These are phyloP conservation scores for Beris chalybata DNA, from an alignment of 2,888 invertebrate species.

Conservation along the genomic window DNA sequence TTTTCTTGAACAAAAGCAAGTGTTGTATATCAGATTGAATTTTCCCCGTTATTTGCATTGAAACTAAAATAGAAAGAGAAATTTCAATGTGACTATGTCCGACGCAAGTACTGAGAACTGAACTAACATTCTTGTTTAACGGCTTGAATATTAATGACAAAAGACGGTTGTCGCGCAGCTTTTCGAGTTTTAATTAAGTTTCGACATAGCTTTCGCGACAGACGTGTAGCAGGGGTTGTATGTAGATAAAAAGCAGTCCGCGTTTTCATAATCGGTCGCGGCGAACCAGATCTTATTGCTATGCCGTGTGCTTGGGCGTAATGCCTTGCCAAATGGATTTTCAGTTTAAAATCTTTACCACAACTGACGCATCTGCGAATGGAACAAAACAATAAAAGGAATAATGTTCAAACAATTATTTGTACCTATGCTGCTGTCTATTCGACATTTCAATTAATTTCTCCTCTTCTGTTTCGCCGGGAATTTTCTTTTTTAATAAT, in stretches of 20 bases:
- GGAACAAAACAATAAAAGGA: background rate
- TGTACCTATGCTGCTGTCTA: slow-evolving; percentile 52
- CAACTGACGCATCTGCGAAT: slow-evolving; percentile 65
- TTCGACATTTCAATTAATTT: slow-evolving; percentile 56
- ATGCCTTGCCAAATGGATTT: slow-evolving; percentile 91
- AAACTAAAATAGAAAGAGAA: slow-evolving; percentile 54
- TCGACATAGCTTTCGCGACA: slow-evolving; percentile 84
- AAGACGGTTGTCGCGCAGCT: slow-evolving; percentile 85
- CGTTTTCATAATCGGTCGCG: slow-evolving; percentile 95
- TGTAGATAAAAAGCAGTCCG: slow-evolving; percentile 94
- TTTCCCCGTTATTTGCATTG: slow-evolving; percentile 61
- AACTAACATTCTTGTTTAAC: slow-evolving; percentile 86
- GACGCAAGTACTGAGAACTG: no score
- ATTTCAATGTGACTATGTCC: background rate
- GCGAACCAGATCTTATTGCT: slow-evolving; percentile 73
- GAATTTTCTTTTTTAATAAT: slow-evolving; percentile 55
- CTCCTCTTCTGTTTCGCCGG: slow-evolving; percentile 59
- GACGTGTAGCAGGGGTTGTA: slow-evolving; percentile 86
- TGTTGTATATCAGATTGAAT: slow-evolving; percentile 61
- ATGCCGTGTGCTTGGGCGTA: slow-evolving; percentile 85
- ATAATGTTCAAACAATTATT: background rate
- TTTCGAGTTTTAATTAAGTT: slow-evolving; percentile 81
- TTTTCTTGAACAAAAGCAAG: slow-evolving; percentile 60
- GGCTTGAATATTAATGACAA: slow-evolving; percentile 73
- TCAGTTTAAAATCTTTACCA: slow-evolving; percentile 94